A percentile compares a stretch with the other conserved stretches of the same genome.
phyloP scores from a whole-genome alignment of 2,888 invertebrate genomes.

The Dermolepida albohirtum region DNA sequence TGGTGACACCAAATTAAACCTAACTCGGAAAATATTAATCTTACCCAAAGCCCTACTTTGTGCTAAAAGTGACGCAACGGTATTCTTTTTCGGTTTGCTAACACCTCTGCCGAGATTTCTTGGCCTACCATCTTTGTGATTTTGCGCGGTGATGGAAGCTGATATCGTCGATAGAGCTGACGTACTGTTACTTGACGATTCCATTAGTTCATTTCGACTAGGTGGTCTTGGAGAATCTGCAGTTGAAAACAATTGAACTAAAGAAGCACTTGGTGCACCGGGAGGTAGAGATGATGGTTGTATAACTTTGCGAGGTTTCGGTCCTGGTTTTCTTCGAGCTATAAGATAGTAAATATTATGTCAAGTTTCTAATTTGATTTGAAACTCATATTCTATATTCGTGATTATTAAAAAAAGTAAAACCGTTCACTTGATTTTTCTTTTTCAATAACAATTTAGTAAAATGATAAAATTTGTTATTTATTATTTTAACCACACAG shows the following conservation, averaged over 20 bases:
- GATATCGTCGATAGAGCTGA: slow-evolving; percentile 50
- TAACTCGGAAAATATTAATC: slow-evolving; percentile 19
- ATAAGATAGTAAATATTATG: slow-evolving; percentile 39
- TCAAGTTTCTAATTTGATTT: no score
- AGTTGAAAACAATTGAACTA: slow-evolving; percentile 70
- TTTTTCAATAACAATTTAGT: no score
- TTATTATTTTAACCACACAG: no score
- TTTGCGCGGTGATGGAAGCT: slow-evolving; percentile 51
- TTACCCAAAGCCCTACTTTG: slow-evolving; percentile 83
- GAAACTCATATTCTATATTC: no score
- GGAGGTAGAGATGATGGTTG: slow-evolving; percentile 65
- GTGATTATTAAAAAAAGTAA: no score
- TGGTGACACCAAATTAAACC: slow-evolving; percentile 20
- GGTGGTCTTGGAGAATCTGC: slow-evolving; percentile 72
- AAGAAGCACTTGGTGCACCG: slow-evolving; percentile 67
- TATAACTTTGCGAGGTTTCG: slow-evolving; percentile 74
- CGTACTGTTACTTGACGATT: slow-evolving; percentile 48
- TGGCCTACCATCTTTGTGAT: slow-evolving; percentile 80
- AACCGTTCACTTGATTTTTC: no score
- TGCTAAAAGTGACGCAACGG: slow-evolving; percentile 87
- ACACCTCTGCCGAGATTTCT: slow-evolving; percentile 88
- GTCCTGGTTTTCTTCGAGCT: slow-evolving; percentile 82
- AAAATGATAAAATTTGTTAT: no score
- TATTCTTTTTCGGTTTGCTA: slow-evolving; percentile 93
- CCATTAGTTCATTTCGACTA: slow-evolving; percentile 63